These are phyloP conservation scores for Drosophila malerkotliana DNA, from an alignment of 1,140 invertebrate genomes.

Conservation along the genomic window DNA sequence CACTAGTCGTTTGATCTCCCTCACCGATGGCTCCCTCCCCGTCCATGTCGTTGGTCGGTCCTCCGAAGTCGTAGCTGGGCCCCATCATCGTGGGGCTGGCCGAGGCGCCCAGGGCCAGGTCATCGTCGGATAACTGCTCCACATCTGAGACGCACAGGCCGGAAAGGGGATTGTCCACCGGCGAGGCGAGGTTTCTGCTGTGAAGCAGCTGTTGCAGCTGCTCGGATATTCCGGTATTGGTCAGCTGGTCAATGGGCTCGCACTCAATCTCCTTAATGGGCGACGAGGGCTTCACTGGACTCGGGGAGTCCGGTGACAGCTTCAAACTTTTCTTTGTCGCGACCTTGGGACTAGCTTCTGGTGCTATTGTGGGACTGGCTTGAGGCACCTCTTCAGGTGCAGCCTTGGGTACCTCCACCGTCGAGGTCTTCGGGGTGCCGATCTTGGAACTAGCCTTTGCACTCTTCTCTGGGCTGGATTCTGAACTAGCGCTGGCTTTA, in stretches of 20 bases:
- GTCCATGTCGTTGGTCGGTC: conserved; percentile 45
- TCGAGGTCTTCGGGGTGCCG: neutral
- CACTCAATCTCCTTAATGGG: conserved; percentile 49
- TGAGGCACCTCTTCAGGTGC: conserved; percentile 10
- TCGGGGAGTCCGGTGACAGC: neutral
- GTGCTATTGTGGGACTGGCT: conserved; percentile 3
- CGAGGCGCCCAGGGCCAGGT: conserved; percentile 85
- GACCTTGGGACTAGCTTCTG: conserved; percentile 13
- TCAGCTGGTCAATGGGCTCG: conserved; percentile 41
- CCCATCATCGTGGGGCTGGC: conserved; percentile 85
- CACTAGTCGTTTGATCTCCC: conserved; percentile 6
- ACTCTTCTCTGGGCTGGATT: conserved; percentile 14
- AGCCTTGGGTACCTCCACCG: neutral
- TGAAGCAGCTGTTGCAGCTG: conserved; percentile 37
- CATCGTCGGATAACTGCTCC: conserved; percentile 84
- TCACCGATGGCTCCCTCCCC: conserved; percentile 10
- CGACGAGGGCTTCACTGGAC: conserved; percentile 18
- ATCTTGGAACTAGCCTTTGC: neutral
- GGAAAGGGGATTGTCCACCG: conserved; percentile 39
- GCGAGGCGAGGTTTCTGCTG: conserved; percentile 51
- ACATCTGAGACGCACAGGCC: conserved; percentile 74
- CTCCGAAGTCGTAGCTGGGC: conserved; percentile 48
- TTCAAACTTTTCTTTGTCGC: neutral
- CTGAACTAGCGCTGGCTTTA: conserved; percentile 5
- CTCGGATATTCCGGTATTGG: conserved; percentile 50